phyloP scores from a whole-genome alignment of 1,140 invertebrate species.

The Bathynomus jamesi region DNA sequence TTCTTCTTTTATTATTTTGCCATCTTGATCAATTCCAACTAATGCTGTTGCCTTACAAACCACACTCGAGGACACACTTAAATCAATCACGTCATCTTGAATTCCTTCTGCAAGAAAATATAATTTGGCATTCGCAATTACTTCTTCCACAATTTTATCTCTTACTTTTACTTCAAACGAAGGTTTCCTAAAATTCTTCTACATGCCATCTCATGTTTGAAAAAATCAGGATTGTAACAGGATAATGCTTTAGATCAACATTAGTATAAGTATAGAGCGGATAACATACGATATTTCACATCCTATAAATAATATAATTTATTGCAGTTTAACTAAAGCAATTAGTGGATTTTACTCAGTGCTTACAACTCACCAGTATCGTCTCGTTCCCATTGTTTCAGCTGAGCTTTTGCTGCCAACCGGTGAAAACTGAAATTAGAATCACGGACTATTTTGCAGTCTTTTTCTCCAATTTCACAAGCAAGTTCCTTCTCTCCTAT shows the following conservation, averaged over 20 bases:
- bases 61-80: slow-evolving; percentile 14
- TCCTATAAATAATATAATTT: too few relatives aligned
- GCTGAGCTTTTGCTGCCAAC: background rate
- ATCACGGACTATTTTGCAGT: background rate
- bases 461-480: background rate
- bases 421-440: background rate
- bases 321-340: too few relatives aligned
- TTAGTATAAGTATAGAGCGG: background rate
- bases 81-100: slow-evolving; percentile 10
- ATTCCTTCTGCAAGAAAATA: slow-evolving; percentile 15
- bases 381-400: background rate
- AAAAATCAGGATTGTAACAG: background rate
- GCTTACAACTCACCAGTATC: background rate
- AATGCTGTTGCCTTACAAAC: slow-evolving; percentile 8
- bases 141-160: background rate
- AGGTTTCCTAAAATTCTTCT: background rate
- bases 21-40: slow-evolving; percentile 14
- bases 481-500: background rate
- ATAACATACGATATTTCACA: too few relatives aligned
- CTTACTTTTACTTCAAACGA: slow-evolving; percentile 2
- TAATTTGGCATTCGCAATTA: background rate
- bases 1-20: background rate
- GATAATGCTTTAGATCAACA: background rate
- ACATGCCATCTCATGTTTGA: background rate
- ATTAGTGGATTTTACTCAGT: too few relatives aligned